A percentile compares a stretch with the other conserved stretches of the same genome.
Conservation (phyloP, 1,140 invertebrate species). For the Platorchestia sp. region DNA sequence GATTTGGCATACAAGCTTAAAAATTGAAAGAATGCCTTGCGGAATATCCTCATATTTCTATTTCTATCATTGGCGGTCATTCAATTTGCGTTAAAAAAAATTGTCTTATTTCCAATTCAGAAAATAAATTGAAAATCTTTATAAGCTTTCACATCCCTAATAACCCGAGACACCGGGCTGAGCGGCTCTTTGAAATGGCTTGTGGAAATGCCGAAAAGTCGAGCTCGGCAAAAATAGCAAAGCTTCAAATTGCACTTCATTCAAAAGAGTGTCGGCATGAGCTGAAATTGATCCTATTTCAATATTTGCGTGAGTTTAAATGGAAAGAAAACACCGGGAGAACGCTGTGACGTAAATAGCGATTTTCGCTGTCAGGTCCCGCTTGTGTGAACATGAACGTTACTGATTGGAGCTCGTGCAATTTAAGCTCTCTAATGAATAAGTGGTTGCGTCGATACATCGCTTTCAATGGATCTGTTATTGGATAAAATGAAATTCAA, state of each 20-base stretch:
- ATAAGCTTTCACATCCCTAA: neutral
- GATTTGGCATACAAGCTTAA: too few relatives aligned
- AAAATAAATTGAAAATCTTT: neutral
- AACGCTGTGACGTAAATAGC: neutral
- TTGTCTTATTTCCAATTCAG: neutral
- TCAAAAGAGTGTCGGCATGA: neutral
- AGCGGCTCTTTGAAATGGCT: neutral
- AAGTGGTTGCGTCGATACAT: neutral
- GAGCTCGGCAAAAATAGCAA: neutral
- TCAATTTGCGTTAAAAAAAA: too few relatives aligned
- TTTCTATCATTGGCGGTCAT: too few relatives aligned
- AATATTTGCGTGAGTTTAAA: neutral
- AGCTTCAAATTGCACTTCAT: neutral
- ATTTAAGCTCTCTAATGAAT: neutral
- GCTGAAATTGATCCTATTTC: neutral
- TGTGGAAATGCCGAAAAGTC: neutral
- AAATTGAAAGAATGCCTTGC: too few relatives aligned
- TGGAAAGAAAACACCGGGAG: neutral
- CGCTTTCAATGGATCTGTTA: neutral
- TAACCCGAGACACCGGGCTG: neutral
- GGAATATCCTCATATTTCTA: too few relatives aligned
- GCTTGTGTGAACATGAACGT: neutral
- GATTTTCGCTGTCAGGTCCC: neutral
- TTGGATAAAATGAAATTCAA: neutral
- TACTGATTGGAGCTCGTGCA: neutral